Evolutionary conservation across 2,888 invertebrate species (phyloP), one percentile per base, ranked within the genome.

Genomic region (Crioceris asparagi): DNA sequence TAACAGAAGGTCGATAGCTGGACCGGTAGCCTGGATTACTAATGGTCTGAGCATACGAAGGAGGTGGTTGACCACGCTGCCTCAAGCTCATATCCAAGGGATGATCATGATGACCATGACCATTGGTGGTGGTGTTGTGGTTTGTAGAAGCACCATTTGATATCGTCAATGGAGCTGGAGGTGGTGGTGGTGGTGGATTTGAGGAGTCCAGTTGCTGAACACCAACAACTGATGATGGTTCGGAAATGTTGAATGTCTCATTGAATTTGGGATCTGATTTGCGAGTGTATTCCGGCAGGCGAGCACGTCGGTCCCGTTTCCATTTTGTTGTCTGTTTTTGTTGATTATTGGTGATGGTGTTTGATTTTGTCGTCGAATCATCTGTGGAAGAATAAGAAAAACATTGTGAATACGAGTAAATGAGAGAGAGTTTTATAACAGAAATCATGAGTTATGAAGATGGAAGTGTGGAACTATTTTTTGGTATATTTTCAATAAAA

Each of bases 271-370:
- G 60, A 42, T 64, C 64, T 5, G 62, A 61, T 45, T 62, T 65
- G 35, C 65, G 53, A 14, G 61, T 55, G 44, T 66, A 66, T 45
- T 65, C 66, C 7, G 65, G 61, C 12, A 59, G 54, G n/a, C 63
- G 59, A 36, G 66, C 61, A 16, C 80, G 70, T 25, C 81, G 70
- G 46, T 82, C 81, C 34, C 80, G 70, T 43, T 80, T 73, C 81
- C 81, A 81, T 64, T 80, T 79, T 36, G 77, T 72, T 5, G 79
- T 79, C 51, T 79, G 79, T 60, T 78, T 80, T 40, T 32, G 50
- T 44, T 26, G 16, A 17, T 21, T 14, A 17, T 26, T 12, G 2
- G 27, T 12, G 27, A 15, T 27, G 7, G 27, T n/a, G n/a, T n/a
- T n/a, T n/a, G n/a, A n/a, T n/a, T n/a, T n/a, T n/a, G n/a, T n/a